These are phyloP conservation scores for Lepidothrix coronata DNA, from an alignment of 2,113 vertebrate genomes.

Conservation along the genomic window DNA sequence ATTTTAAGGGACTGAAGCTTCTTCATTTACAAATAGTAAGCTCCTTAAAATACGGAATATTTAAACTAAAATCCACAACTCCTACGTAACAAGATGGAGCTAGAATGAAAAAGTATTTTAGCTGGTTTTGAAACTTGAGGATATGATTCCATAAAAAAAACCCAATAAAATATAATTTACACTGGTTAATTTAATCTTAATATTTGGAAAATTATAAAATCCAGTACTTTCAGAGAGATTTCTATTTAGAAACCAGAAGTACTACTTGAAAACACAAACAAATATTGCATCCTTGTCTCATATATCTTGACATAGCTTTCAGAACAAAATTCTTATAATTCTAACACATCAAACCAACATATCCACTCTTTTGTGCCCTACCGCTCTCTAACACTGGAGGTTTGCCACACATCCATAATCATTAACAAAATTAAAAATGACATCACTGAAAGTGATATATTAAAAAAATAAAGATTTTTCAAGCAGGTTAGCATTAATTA, in stretches of 20 bases:
- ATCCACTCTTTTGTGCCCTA: not conserved
- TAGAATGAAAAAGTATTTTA: not conserved
- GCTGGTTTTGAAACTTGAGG: not conserved
- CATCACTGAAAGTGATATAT: slow-evolving; percentile 13
- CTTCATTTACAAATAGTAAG: not conserved
- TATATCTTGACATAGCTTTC: not conserved
- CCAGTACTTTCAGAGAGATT: not conserved
- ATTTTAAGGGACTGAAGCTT: not conserved
- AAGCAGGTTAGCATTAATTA: slow-evolving; percentile 28
- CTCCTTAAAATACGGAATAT: not conserved
- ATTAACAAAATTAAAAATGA: slow-evolving; percentile 59
- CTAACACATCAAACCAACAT: not conserved
- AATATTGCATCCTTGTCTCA: not conserved
- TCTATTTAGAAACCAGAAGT: slow-evolving; percentile 20
- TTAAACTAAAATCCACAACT: not conserved
- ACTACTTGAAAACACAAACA: not conserved
- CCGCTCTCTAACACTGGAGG: not conserved
- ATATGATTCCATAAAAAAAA: not conserved
- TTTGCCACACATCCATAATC: slow-evolving; percentile 29
- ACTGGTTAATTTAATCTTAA: not conserved
- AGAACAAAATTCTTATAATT: slow-evolving; percentile 28
- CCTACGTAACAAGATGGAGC: not conserved
- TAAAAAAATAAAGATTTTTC: not conserved
- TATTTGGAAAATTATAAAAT: not conserved
- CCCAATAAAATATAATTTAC: not conserved